Base-by-base conservation (phyloP, 2,888 invertebrate genomes). In the Oscheius sp. region DNA sequence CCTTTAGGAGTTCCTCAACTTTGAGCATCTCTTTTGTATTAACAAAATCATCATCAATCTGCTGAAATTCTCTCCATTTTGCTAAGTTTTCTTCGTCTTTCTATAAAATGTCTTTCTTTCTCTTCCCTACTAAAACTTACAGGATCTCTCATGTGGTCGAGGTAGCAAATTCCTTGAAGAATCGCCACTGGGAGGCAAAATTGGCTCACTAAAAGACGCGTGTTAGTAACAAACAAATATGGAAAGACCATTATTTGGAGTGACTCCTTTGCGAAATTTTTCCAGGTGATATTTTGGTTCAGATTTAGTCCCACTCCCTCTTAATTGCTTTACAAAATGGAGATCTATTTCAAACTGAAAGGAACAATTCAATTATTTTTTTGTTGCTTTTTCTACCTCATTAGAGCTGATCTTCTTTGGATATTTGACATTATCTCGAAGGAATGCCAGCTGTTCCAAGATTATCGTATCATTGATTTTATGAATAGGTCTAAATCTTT, bases 271-370 rank as follows among this genome's bases (percentile, higher is more conserved):
- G 45, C 42, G 6, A 1, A 8, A 20, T 15, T 34, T 31, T 10
- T 50, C 64, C 17, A 64, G 23, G n/a, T n/a, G n/a, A n/a, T 23
- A 12, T 25, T 34, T 31, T 20, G 12, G n/a, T 8, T 20, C 27
- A 33, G 27, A 3, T 0, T 8, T 20, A 8, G 23, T n/a, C 2
- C 66, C 66, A 45, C 66, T 66, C 6, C 66, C 66, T n/a, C 27
- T 27, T 45, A 66, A 42, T 31, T 66, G 53, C 25, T 55, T 66
- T 6, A 66, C 66, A 45, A 66, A 66, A 29, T 31, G 42, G 2
- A 66, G 20, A 29, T 37, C 45, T 0, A 66, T 29, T n/a, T 46
- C 57, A 27, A 66, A 66, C 55, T 65, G 31, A 50, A 65, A 55
- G 8, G n/a, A n/a, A n/a, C n/a, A n/a, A 20, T 15, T 3, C 23